Evolutionary conservation across 1,140 invertebrate species (phyloP), one percentile per base, ranked within the genome.

Genomic region (Drosophila sturtevanti): DNA sequence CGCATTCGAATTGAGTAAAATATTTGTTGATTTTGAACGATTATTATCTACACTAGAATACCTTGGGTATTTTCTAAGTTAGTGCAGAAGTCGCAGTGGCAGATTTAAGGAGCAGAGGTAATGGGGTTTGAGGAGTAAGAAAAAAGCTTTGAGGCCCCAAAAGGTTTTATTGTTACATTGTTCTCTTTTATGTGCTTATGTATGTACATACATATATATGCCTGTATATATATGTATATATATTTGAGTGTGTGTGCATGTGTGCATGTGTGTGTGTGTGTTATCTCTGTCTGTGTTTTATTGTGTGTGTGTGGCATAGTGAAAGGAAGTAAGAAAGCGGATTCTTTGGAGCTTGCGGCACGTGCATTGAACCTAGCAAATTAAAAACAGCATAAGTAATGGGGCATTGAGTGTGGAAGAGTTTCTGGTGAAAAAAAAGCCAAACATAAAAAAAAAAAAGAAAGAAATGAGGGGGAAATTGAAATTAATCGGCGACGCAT

Each of bases 321-420:
- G 16, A 24, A 31, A 63, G 55, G 60, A 34, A 63, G 60, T 60
- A 48, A 48, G 41, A 41, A 34, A 63, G 60, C 59, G 34, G 56
- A 65, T 60, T 56, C 34, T 44, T 63, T 67, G 16, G 58, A 38
- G 52, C 35, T 9, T 37, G 34, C 70, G 82, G 82, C 82, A 82
- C 76, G 84, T 82, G 76, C 84, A 87, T 79, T 77, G 77, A 79
- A 80, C 62, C 72, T 58, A 59, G 61, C 64, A 84, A 87, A 87
- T 87, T 87, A 89, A 87, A 84, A 84, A 84, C 51, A 66, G 79
- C 62, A 89, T 87, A 87, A 87, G 69, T 87, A 84, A 87, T 87
- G 84, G 79, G 34, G 24, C 65, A 56, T 58, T 64, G 72, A 56
- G 31, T 34, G 18, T 27, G 37, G 63, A 10, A 31, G 12, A 44